Base-by-base conservation (phyloP, 2,113 vertebrate genomes). In the Pelecanus crispus region DNA sequence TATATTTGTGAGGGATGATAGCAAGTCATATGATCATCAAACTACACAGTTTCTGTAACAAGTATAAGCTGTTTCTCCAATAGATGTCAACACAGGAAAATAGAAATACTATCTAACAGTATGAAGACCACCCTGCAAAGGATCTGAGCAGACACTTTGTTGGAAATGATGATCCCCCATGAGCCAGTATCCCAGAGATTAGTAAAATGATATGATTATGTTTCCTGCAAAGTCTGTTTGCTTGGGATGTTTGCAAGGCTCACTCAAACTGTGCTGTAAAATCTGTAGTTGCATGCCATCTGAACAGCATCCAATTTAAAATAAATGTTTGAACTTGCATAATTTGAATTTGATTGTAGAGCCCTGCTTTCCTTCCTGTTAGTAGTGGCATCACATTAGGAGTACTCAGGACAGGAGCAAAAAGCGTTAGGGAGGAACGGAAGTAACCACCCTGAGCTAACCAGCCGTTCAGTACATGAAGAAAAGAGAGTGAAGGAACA, bases 201-300 rank as follows among this genome's bases (percentile, higher is more conserved):
- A 96, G 66, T 79, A 75, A 92, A 82, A 85, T 40, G 17, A 87
- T 63, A 68, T 0, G 1, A 81, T 94, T 78, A 56, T 44, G 13
- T 85, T 93, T 90, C 45, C 52, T 82, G 61, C 62, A 68, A 84
- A 55, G 18, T 75, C 81, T 91, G 61, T 95, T 95, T 85, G 56
- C 73, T 90, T 90, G 38, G 47, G 21, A 63, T 93, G 24, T 93
- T 90, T 95, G 70, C 52, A 71, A 85, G 90, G 52, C 71, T 63
- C 7, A 5, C n/a, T 38, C 10, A 15, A 85, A 79, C 53, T 19
- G 34, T 22, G 6, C 84, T 71, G 47, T 67, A 74, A 90, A 95
- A 71, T 78, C 52, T 45, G 26, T 63, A 85, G 74, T 79, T 6
- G 1, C 12, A 2, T n/a, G 32, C 42, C 25, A n/a, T 71, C 49